Conservation (phyloP, 1,140 invertebrate genomes). For the Triops cancriformis region DNA sequence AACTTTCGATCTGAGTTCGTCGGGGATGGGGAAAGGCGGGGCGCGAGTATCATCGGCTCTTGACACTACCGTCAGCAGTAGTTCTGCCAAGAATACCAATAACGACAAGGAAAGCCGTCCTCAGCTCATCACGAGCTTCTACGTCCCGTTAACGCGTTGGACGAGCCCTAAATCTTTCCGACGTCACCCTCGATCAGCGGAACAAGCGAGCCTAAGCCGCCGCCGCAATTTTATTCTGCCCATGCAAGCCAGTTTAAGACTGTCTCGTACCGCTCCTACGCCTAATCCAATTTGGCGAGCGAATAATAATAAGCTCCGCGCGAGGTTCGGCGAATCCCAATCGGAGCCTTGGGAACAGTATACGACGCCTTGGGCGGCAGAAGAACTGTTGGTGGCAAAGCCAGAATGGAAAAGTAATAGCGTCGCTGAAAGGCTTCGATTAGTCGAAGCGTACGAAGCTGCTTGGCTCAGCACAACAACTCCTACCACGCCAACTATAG, state of each 20-base stretch:
- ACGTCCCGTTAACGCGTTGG: background rate
- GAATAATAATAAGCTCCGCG: background rate
- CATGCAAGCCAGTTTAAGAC: background rate
- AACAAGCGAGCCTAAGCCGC: background rate
- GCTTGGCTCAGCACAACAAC: background rate
- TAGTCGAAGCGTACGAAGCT: slow-evolving; percentile 16
- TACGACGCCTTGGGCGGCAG: background rate
- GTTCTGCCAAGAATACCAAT: background rate
- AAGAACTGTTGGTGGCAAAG: background rate
- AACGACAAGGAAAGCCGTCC: background rate
- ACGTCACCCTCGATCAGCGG: background rate
- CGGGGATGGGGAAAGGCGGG: slow-evolving; percentile 1
- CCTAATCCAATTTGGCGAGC: background rate
- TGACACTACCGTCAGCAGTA: slow-evolving; percentile 2
- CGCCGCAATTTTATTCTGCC: background rate
- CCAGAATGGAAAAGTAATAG: slow-evolving; percentile 16
- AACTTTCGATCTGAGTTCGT: slow-evolving; percentile 22
- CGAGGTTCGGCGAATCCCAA: background rate
- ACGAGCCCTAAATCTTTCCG: background rate
- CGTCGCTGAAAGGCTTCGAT: slow-evolving; percentile 16
- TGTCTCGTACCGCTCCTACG: background rate
- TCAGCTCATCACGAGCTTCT: background rate
- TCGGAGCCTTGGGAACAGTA: background rate
- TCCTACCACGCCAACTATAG: background rate
- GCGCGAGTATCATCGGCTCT: background rate